Evolutionary conservation across 2,113 vertebrate genomes (phyloP), one percentile per base, ranked within the genome.

Genomic region (Collichthys lucidus): DNA sequence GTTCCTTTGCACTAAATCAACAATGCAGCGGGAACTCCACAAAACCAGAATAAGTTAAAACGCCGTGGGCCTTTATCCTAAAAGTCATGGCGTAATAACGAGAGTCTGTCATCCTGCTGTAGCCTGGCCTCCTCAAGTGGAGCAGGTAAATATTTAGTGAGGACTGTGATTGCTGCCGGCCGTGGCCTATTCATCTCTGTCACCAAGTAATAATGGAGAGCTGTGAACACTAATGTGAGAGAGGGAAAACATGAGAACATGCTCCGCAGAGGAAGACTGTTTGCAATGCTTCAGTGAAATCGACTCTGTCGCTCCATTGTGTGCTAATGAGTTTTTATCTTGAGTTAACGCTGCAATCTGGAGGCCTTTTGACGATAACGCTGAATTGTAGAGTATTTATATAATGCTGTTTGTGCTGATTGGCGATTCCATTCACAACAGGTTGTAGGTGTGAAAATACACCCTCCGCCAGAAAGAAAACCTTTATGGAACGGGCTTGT

Each of bases 91-190:
- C 46, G 72, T 77, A 67, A 79, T 88, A 87, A 91, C 78, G 87
- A 88, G 79, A 84, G 44, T 77, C 86, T 80, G 83, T 85, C 86
- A 79, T 83, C 49, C 40, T 50, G 68, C 53, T 42, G 83, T 49
- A 77, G 55, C 64, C 63, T 47, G 83, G 79, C 83, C 84, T 85
- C 77, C 53, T 89, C 71, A 80, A 86, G 86, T 59, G 53, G 70
- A 85, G 76, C 84, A 88, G 86, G 90, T 92, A 92, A 92, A 92
- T 93, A 91, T 93, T 93, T 94, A 91, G 89, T 71, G 84, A 92
- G 87, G 83, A 88, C 79, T 74, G 77, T 68, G 86, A 88, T 85
- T 80, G 89, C 90, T 85, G 80, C 77, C 24, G 70, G 86, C 82
- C 71, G 84, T 44, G 63, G 79, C 66, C 78, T 77, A 86, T 92